Base-by-base conservation (phyloP, 53 echinoderm and acorn worm species). In the Glandiceps talaboti region DNA sequence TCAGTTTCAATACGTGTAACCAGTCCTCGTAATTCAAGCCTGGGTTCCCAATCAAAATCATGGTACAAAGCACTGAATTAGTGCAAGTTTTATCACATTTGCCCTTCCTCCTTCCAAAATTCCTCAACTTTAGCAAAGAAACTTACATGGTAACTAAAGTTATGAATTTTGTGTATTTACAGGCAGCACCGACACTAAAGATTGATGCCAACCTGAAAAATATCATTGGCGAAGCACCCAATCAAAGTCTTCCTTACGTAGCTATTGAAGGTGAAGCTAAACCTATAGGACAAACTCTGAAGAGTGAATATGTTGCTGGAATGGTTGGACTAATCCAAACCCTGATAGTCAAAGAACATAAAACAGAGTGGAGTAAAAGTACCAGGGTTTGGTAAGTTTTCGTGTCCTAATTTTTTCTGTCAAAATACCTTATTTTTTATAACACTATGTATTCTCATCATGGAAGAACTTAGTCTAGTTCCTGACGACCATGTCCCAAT, bases 351-450 rank as follows among this genome's bases (percentile, higher is more conserved):
- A 80, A 85, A 64, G 99, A 99, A 74, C 99, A 99, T 72, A 99
- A 91, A 77, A 91, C 93, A 30, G 93, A 99, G 78, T 99, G 99
- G 99, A 99, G 93, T 79, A 89, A 85, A 75, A 89, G 89, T 29
- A 93, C 93, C 28, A 93, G 92, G 26, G 79, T 99, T 81, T 99
- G 99, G 99, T 97, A 76, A 81, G 86, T 83, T 14, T 73, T 28
- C 20, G 6, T 45, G 6, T 45, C 20, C 64, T 45, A 20, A 20
- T 45, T 45, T 45, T 45, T 6, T 45, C 20, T 45, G 64, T n/a
- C n/a, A n/a, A n/a, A n/a, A n/a, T n/a, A n/a, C n/a, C n/a, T n/a
- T n/a, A n/a, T n/a, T n/a, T n/a, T n/a, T n/a, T n/a, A n/a, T n/a
- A n/a, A n/a, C n/a, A n/a, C n/a, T n/a, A n/a, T n/a, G n/a, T n/a